A percentile compares a stretch with the other conserved stretches of the same genome.
Conservation (phyloP, 2,888 invertebrate genomes). For the Aphodius granarius region DNA sequence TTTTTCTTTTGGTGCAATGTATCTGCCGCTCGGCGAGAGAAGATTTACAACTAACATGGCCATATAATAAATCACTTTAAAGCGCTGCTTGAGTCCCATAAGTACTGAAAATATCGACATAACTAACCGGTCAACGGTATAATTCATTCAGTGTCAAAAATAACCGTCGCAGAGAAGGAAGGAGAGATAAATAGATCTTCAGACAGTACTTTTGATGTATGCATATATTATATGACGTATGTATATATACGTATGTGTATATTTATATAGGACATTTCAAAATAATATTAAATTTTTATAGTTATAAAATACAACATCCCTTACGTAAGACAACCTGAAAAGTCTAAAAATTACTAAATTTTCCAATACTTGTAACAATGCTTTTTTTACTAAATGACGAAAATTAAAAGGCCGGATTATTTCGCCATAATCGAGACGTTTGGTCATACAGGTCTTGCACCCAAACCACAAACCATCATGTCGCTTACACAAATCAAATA, state of each 20-base stretch:
- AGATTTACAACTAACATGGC: constrained; percentile 18
- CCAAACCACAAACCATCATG: too few species aligned
- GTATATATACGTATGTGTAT: background rate
- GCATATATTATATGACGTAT: background rate
- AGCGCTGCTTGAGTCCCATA: constrained; percentile 14
- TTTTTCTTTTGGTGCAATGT: constrained; percentile 1
- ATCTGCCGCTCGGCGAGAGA: background rate
- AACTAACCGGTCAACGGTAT: constrained; percentile 16
- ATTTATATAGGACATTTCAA: background rate
- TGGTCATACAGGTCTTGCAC: too few species aligned
- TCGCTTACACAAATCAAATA: too few species aligned
- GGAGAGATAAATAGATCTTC: too few species aligned
- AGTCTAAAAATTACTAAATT: too few species aligned
- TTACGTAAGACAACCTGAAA: too few species aligned
- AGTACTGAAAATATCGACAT: constrained; percentile 26
- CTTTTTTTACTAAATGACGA: too few species aligned
- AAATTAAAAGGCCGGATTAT: too few species aligned
- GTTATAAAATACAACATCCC: too few species aligned
- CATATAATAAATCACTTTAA: constrained; percentile 23
- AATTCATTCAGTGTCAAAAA: constrained; percentile 14
- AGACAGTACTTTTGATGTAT: constrained; percentile 5
- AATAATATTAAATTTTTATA: too few species aligned
- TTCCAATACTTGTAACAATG: too few species aligned
- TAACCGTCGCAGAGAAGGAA: background rate
- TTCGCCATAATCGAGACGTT: too few species aligned